Evolutionary conservation across 2,888 invertebrate genomes (phyloP), one percentile per base, ranked within the genome.

Genomic region (Trissolcus japonicus): DNA sequence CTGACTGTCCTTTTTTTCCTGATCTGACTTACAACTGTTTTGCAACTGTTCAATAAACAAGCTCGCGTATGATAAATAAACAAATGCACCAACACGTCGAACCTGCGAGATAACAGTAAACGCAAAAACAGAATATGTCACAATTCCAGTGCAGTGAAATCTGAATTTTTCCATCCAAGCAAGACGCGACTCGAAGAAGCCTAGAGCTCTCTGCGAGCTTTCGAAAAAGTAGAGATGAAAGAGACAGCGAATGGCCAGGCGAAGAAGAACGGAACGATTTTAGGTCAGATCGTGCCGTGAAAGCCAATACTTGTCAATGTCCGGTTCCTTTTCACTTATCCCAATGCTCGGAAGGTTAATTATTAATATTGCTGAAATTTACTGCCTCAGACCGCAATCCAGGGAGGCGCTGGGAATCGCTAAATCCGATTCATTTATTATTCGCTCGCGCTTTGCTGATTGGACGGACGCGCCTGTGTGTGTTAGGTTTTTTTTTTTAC

Each of bases 281-380:
- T 87, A 88, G 87, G 87, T 87, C 87, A 88, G 83, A 86, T 86
- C 88, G 87, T 88, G 88, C 85, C 78, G 84, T 83, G 88, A 88
- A 88, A 88, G 85, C 85, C 86, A 88, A 87, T 87, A 81, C 73
- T 75, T 76, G 81, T 78, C 83, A 82, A 77, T 78, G 75, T 78
- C 82, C 74, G 81, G 75, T 80, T 76, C 79, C 78, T 80, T 79
- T 75, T 76, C 78, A 74, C 66, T 77, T 73, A 63, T 57, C 14
- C 55, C 56, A 43, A 56, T 35, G 48, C 62, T 41, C 63, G 29
- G 51, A 9, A 35, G 35, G 55, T 76, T 69, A 68, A 75, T 75
- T 68, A 75, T 68, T 68, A 68, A 68, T 68, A 57, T 48, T 35
- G 19, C 54, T 54, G 17, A 65, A 74, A 74, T 77, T 63, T 73